phyloP scores from a whole-genome alignment of 2,797 vertebrate genomes.

The Sebastes minor region DNA sequence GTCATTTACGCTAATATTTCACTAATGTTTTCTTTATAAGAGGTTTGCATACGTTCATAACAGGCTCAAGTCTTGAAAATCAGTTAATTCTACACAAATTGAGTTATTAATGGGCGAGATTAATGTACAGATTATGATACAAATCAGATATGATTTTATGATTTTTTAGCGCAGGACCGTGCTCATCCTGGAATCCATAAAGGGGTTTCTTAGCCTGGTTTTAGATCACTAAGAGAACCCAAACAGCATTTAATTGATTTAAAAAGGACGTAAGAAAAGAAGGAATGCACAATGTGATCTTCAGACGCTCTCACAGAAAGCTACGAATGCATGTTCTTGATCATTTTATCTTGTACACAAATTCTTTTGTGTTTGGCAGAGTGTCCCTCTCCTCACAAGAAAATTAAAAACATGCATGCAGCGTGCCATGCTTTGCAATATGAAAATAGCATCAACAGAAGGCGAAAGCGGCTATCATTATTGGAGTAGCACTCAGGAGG shows the following conservation, averaged over 20 bases:
- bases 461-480: conserved; percentile 25
- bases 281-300: not conserved
- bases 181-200: not conserved
- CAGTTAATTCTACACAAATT: conserved; percentile 34
- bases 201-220: not conserved
- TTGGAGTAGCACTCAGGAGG: conserved; percentile 28
- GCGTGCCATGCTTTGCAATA: not conserved
- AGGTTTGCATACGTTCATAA: conserved; percentile 27
- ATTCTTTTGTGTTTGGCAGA: not conserved
- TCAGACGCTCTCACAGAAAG: not conserved
- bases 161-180: conserved; percentile 16
- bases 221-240: not conserved
- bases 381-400: not conserved
- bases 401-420: conserved; percentile 14
- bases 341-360: not conserved
- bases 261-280: not conserved
- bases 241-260: not conserved
- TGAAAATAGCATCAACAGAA: conserved; percentile 51
- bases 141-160: conserved; percentile 16
- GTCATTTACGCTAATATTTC: conserved; percentile 12
- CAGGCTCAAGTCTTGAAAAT: conserved; percentile 28
- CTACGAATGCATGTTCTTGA: not conserved
- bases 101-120: conserved; percentile 18
- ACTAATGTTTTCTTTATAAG: not conserved
- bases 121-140: conserved; percentile 25